These are phyloP conservation scores for Meloe dianella DNA, from an alignment of 2,888 invertebrate species.

Conservation along the genomic window DNA sequence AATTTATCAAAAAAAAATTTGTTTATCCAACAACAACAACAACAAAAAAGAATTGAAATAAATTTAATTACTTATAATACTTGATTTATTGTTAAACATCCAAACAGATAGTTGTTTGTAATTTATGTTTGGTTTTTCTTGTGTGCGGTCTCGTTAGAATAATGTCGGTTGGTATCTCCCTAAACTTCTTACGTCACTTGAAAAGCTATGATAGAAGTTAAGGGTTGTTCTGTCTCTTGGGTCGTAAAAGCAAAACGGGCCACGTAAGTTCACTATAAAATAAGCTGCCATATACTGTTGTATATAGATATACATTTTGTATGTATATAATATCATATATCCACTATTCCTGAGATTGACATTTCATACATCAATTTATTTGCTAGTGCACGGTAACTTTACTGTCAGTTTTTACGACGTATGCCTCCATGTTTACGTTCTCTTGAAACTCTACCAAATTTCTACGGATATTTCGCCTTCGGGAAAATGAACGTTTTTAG, in stretches of 20 bases:
- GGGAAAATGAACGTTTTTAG: slow-evolving; percentile 9
- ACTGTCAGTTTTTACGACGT: slow-evolving; percentile 41
- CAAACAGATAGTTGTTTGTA: slow-evolving; percentile 6
- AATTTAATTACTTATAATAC: neutral
- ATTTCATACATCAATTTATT: slow-evolving; percentile 52
- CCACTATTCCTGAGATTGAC: slow-evolving; percentile 52
- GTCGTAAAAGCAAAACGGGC: slow-evolving; percentile 41
- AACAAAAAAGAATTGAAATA: neutral
- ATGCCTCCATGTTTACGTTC: slow-evolving; percentile 24
- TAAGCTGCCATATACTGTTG: slow-evolving; percentile 38
- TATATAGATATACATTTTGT: neutral
- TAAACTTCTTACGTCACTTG: slow-evolving; percentile 9
- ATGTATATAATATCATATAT: slow-evolving; percentile 37
- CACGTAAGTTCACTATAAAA: slow-evolving; percentile 47
- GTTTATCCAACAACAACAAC: no score
- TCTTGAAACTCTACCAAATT: slow-evolving; percentile 14
- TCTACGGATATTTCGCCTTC: slow-evolving; percentile 11
- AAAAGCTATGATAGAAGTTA: slow-evolving; percentile 11
- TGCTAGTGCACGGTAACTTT: slow-evolving; percentile 40
- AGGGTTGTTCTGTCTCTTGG: slow-evolving; percentile 19
- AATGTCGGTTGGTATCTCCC: neutral
- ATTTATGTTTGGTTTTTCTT: slow-evolving; percentile 13
- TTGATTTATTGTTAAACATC: slow-evolving; percentile 5
- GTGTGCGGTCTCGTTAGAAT: slow-evolving; percentile 14
- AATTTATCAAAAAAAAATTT: no score